Evolutionary conservation across 2,797 vertebrate genomes (phyloP), one percentile per base, ranked within the genome.

Genomic region (Pseudochaenichthys georgianus): DNA sequence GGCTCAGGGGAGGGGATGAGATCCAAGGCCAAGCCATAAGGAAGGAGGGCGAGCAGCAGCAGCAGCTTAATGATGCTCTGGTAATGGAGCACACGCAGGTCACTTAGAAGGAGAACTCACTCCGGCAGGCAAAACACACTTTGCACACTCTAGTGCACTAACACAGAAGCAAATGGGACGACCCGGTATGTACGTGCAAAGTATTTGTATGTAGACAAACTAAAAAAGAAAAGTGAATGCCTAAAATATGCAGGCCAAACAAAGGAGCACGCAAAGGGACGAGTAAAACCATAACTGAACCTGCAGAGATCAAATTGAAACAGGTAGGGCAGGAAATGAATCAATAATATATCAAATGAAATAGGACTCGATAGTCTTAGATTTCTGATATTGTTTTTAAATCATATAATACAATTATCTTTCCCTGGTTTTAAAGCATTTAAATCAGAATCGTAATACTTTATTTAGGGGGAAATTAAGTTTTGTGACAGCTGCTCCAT

Each of bases 21-120:
- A 82, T 79, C 83, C 88, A 87, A 89, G 89, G 90, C 87, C 87
- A 75, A 80, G 86, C 74, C 78, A 82, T 75, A 78, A 87, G 88
- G 72, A 87, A 78, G 80, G 78, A 83, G 81, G 69, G 28, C 19
- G 43, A 81, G 67, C 64, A 87, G 87, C 88, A 89, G 83, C 75
- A 85, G 83, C 75, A 85, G 84, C 81, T 87, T 90, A 89, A 89
- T 90, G 88, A 89, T 74, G 84, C 75, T 83, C 69, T 86, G 72
- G 74, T 92, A 87, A 92, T 91, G 88, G 83, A 90, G 83, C 70
- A 70, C 73, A 62, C 67, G 70, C 64, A 48, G 84, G 62, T 83
- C 83, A 89, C 83, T 86, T 81, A 88, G 64, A 75, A 77, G 60
- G 61, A 84, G 74, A 75, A 85, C 72, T 82, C 78, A 81, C 81